Percentiles rank a stretch among this genome's conserved stretches.
These are phyloP conservation scores for Listronotus bonariensis DNA, from an alignment of 1,140 invertebrate genomes.

Conservation along the genomic window DNA sequence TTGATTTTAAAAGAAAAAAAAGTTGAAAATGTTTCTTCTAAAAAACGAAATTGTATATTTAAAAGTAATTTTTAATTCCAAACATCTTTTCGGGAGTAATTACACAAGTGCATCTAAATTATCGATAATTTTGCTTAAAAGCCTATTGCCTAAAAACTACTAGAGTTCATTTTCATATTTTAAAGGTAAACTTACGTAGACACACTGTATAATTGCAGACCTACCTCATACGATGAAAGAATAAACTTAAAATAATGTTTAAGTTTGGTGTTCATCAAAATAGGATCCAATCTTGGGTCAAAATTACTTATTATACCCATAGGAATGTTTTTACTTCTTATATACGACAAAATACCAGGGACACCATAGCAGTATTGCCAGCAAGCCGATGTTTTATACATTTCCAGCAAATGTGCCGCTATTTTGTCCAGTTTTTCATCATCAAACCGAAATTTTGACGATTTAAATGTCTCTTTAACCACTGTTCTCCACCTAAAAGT, in stretches of 20 bases:
- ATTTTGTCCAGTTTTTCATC: constrained; percentile 61
- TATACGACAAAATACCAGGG: constrained; percentile 64
- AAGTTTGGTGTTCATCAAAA: constrained; percentile 69
- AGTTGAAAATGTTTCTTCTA: too few relatives aligned
- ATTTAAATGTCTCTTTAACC: constrained; percentile 68
- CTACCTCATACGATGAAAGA: constrained; percentile 71
- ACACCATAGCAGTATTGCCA: constrained; percentile 73
- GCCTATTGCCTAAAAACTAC: too few relatives aligned
- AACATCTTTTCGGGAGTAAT: too few relatives aligned
- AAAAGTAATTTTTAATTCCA: too few relatives aligned
- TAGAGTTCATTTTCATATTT: too few relatives aligned
- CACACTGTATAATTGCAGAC: too few relatives aligned
- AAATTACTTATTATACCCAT: constrained; percentile 88
- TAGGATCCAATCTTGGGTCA: constrained; percentile 74
- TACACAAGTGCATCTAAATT: too few relatives aligned
- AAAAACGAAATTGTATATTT: too few relatives aligned
- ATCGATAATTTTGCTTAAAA: too few relatives aligned
- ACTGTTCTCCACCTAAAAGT: constrained; percentile 66
- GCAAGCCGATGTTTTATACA: constrained; percentile 69
- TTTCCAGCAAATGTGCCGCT: constrained; percentile 65
- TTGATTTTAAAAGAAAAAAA: too few relatives aligned
- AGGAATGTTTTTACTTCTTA: constrained; percentile 50
- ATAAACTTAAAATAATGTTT: constrained; percentile 78
- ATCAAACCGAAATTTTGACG: constrained; percentile 55
- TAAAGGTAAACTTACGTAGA: too few relatives aligned